Evolutionary conservation across 2,113 vertebrate genomes (phyloP).

Genomic region (Indicator maculatus): DNA sequence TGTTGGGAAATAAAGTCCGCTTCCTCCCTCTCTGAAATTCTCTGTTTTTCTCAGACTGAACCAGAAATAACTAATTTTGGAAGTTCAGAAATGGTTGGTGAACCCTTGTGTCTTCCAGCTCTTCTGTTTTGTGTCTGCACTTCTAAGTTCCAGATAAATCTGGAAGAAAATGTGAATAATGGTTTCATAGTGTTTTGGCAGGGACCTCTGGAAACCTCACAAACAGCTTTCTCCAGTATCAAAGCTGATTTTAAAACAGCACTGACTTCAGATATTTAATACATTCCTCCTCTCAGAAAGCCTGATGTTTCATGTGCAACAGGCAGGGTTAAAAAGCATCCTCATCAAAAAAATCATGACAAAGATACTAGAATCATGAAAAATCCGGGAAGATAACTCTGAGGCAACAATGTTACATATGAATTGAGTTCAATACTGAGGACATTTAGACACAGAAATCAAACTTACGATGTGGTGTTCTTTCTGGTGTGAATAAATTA

Average conservation of each 20-base stretch:
- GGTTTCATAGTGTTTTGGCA: slow-evolving; percentile 49
- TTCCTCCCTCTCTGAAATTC: background rate
- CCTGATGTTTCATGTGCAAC: background rate
- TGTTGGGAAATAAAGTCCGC: slow-evolving; percentile 38
- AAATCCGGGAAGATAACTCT: background rate
- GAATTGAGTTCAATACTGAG: background rate
- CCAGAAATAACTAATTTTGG: slow-evolving; percentile 33
- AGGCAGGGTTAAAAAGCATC: background rate
- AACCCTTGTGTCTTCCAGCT: slow-evolving; percentile 57
- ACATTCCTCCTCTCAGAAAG: slow-evolving; percentile 5
- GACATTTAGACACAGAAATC: background rate
- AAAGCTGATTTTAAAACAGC: slow-evolving; percentile 21
- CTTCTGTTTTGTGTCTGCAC: slow-evolving; percentile 29
- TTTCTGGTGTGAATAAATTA: background rate
- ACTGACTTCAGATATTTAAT: background rate
- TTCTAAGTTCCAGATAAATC: slow-evolving; percentile 61
- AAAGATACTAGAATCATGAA: background rate
- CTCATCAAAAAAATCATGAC: background rate
- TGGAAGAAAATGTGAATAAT: slow-evolving; percentile 58
- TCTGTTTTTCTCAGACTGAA: slow-evolving; percentile 20
- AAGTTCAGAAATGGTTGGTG: slow-evolving; percentile 41
- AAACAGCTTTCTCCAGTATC: slow-evolving; percentile 43
- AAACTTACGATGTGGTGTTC: background rate
- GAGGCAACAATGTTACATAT: background rate
- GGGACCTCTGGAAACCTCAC: slow-evolving; percentile 42